A percentile compares a stretch with the other conserved stretches of the same genome.
Conservation (phyloP, 2,888 invertebrate species). For the Caenorhabditis sp. region DNA sequence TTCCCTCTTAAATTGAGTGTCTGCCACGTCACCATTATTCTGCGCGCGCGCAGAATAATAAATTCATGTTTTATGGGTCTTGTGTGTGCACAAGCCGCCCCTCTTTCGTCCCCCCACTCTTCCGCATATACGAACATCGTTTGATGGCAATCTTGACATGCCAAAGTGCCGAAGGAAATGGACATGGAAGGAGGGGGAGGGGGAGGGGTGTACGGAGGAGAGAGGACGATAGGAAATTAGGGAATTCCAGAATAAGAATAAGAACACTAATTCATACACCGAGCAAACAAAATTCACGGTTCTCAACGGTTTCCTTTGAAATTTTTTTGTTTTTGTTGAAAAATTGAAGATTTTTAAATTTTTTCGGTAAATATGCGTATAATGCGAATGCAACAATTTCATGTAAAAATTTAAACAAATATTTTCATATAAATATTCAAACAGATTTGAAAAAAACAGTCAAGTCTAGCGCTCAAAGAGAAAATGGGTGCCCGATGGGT, state of each 20-base stretch:
- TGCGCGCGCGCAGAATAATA: slow-evolving; percentile 34
- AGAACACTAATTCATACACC: no score
- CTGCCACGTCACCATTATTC: background rate
- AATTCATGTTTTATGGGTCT: slow-evolving; percentile 46
- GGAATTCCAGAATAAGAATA: background rate
- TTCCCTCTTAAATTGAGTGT: background rate
- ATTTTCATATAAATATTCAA: no score
- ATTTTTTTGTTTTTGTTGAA: no score
- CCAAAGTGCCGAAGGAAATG: background rate
- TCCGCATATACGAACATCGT: slow-evolving; percentile 30
- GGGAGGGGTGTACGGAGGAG: background rate
- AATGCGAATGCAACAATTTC: no score
- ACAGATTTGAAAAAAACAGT: no score
- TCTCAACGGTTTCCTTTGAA: no score
- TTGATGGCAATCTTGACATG: slow-evolving; percentile 46
- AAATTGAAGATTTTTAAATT: no score
- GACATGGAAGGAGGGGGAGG: background rate
- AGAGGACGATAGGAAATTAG: background rate
- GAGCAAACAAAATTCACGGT: no score
- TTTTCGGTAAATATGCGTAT: no score
- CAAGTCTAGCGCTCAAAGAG: no score
- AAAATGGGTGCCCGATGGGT: no score
- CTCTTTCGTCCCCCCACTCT: slow-evolving; percentile 11
- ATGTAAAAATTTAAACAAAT: no score
- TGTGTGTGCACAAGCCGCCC: slow-evolving; percentile 36